Base-by-base conservation (phyloP, 2,797 vertebrate genomes). In the Leuciscus waleckii region DNA sequence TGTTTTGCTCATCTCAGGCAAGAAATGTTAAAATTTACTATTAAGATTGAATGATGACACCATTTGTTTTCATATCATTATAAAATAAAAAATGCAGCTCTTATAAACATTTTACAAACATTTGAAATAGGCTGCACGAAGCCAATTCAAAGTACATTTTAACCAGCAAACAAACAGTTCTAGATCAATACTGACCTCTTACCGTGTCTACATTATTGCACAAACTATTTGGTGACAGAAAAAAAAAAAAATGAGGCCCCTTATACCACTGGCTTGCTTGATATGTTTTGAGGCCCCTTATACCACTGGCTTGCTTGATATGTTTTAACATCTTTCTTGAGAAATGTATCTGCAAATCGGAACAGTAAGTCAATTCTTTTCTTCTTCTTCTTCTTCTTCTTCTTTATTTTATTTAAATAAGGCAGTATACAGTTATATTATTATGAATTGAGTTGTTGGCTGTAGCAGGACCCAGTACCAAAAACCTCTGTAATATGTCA, bases 131-230 rank as follows among this genome's bases (percentile, higher is more conserved):
- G 46, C 14, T 49, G 14, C 46, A 37, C 35, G 2, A 65, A 39
- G 49, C 3, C 26, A 13, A 76, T 46, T 17, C 89, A 90, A 61
- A 91, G 87, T 93, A 94, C 94, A 94, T 88, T 92, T 95, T 93
- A 94, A 93, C 94, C 90, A 92, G 85, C 88, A 83, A 92, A 92
- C 91, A 94, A 95, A 95, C 93, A 94, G 70, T 46, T 79, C 23
- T 1, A 81, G 43, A 74, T 81, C 65, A 56, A 81, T 81, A 81
- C 65, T 58, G 80, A 32, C 86, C 79, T 71, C 77, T 76, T 41
- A 80, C 51, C 85, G 71, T 19, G 19, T 16, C 58, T 13, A 79
- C 87, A 86, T 63, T 81, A 84, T 88, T 81, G 63, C 82, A 90
- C 85, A 91, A 88, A 13, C 76, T 85, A 37, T 79, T 81, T 58